phyloP scores from a whole-genome alignment of 2,113 vertebrate species.

The Dipodomys merriami region DNA sequence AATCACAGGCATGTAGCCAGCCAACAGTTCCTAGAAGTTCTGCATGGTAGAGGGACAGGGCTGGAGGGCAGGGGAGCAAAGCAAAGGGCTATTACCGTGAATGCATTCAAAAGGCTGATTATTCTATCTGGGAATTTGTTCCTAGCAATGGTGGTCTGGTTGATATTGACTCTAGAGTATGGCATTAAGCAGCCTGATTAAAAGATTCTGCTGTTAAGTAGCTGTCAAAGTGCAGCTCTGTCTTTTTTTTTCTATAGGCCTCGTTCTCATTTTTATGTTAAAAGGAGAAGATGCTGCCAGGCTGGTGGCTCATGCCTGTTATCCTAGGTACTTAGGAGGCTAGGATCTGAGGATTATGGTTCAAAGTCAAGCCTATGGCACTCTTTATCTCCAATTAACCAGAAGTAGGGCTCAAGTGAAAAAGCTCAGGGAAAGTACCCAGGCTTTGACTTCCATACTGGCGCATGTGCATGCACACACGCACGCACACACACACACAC shows the following conservation, averaged over 20 bases:
- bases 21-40: no score
- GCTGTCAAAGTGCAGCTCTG: neutral
- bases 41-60: neutral
- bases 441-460: no score
- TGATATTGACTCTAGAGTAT: conserved; percentile 29
- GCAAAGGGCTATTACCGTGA: neutral
- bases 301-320: no score
- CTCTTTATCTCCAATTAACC: no score
- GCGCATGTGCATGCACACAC: no score
- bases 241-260: conserved; percentile 17
- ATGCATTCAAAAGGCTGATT: neutral
- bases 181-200: neutral
- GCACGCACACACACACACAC: no score
- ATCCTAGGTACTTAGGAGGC: no score
- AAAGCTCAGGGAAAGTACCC: no score
- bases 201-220: conserved; percentile 28
- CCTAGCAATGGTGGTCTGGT: neutral
- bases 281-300: conserved; percentile 5
- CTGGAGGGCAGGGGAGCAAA: neutral
- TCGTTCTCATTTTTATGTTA: conserved; percentile 50
- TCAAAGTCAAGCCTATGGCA: no score
- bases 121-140: neutral
- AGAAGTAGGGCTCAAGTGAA: no score
- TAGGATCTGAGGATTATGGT: no score
- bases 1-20: no score